phyloP scores from a whole-genome alignment of 2,797 vertebrate species.

The Neosalanx taihuensis region DNA sequence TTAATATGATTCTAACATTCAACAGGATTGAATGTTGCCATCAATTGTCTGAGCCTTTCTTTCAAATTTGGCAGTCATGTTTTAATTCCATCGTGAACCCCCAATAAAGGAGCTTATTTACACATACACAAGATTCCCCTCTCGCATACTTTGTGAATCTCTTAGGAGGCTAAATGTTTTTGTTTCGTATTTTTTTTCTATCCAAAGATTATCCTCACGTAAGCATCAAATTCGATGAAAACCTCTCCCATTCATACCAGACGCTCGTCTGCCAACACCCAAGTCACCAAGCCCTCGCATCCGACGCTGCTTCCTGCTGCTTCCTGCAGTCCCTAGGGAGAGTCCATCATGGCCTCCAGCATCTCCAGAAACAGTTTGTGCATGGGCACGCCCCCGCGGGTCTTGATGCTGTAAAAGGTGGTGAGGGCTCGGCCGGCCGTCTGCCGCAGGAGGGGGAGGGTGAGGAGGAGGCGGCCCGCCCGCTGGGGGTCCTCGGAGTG shows the following conservation, averaged over 20 bases:
- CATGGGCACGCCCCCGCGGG: slow-evolving; percentile 90
- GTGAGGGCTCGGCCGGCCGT: slow-evolving; percentile 88
- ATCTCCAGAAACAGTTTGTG: slow-evolving; percentile 96
- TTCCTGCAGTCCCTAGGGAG: slow-evolving; percentile 64
- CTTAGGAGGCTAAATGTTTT: slow-evolving; percentile 31
- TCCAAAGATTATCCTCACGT: slow-evolving; percentile 26
- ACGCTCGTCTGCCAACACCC: slow-evolving; percentile 36
- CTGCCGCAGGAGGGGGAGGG: slow-evolving; percentile 87
- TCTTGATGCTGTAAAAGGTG: slow-evolving; percentile 91
- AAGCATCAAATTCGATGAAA: slow-evolving; percentile 46
- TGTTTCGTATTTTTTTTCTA: too few species aligned
- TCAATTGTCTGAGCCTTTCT: slow-evolving; percentile 36
- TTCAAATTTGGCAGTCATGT: slow-evolving; percentile 53
- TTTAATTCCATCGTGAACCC: slow-evolving; percentile 32
- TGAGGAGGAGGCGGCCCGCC: slow-evolving; percentile 87
- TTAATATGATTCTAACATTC: slow-evolving; percentile 38
- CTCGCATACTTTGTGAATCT: slow-evolving; percentile 35
- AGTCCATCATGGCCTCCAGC: slow-evolving; percentile 97
- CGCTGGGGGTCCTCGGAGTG: slow-evolving; percentile 75
- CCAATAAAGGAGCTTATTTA: slow-evolving; percentile 25
- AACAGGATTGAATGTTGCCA: slow-evolving; percentile 23
- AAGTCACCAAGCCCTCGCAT: background rate
- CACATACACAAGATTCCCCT: slow-evolving; percentile 32
- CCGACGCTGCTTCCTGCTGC: slow-evolving; percentile 31
- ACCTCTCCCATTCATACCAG: slow-evolving; percentile 48